Evolutionary conservation across 2,113 vertebrate species (phyloP).

Genomic region (Terrapene triunguis): DNA sequence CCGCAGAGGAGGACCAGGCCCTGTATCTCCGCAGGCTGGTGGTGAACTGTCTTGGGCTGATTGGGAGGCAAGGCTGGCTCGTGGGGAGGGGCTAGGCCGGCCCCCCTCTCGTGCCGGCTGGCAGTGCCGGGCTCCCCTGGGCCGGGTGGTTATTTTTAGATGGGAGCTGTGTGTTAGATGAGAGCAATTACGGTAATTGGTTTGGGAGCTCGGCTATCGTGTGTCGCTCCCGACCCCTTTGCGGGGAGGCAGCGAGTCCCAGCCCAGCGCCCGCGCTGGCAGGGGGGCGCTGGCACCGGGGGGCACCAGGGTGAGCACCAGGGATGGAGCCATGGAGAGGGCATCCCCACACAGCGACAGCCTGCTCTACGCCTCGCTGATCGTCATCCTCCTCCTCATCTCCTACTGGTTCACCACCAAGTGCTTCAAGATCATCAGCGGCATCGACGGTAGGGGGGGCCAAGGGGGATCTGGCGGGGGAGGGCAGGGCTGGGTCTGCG

Average conservation of each 20-base stretch:
- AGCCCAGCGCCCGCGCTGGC: conserved; percentile 40
- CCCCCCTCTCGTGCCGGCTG: conserved; percentile 32
- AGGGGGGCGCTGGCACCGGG: not conserved
- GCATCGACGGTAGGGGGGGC: conserved; percentile 68
- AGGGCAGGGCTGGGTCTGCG: not conserved
- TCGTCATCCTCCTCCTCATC: conserved; percentile 76
- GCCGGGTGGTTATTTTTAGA: conserved; percentile 78
- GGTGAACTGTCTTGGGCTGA: not conserved
- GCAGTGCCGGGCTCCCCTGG: conserved; percentile 42
- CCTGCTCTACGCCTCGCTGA: conserved; percentile 76
- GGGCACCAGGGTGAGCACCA: not conserved
- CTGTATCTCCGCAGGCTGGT: too few relatives aligned
- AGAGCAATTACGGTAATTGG: conserved; percentile 80
- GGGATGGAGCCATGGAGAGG: conserved; percentile 79
- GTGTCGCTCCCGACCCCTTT: conserved; percentile 63
- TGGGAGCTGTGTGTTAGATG: conserved; percentile 71
- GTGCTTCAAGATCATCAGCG: conserved; percentile 77
- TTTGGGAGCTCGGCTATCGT: conserved; percentile 75
- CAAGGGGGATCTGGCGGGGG: not conserved
- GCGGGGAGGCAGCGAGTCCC: conserved; percentile 33
- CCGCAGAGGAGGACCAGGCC: too few relatives aligned
- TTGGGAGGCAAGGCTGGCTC: not conserved
- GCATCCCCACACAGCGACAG: conserved; percentile 77
- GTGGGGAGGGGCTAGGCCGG: not conserved
- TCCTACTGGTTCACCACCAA: conserved; percentile 79